These are phyloP conservation scores for Talpa occidentalis DNA, from an alignment of 2,113 vertebrate species.

Conservation along the genomic window DNA sequence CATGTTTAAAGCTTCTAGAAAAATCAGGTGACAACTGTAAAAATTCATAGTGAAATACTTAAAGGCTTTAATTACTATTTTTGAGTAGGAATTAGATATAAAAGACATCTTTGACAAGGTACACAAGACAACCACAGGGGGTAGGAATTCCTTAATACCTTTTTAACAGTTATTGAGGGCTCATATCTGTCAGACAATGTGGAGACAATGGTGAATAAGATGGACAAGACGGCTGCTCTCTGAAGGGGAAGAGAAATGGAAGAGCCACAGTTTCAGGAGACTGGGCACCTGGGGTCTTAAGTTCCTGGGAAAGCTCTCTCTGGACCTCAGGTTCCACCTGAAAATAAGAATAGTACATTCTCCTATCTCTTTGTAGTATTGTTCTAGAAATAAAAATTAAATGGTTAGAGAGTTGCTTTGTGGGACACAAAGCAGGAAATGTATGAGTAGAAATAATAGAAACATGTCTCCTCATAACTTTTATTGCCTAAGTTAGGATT, in stretches of 20 bases:
- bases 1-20: not conserved
- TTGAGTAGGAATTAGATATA: constrained; percentile 1
- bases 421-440: not conserved
- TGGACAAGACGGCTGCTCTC: not conserved
- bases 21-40: not conserved
- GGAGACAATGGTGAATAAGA: not conserved
- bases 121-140: not conserved
- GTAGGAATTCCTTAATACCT: not conserved
- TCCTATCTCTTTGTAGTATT: not conserved
- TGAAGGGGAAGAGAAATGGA: not conserved
- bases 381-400: not conserved
- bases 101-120: not conserved
- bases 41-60: not conserved
- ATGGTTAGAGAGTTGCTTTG: not conserved
- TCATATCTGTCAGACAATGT: not conserved
- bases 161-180: not conserved
- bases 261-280: not conserved
- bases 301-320: not conserved
- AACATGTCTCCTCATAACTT: not conserved
- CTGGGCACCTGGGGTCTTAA: not conserved
- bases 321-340: not conserved
- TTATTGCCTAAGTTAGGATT: not conserved
- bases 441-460: not conserved
- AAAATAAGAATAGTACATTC: not conserved
- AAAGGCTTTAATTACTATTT: not conserved